Conservation (phyloP, 1,140 invertebrate genomes). For the Sarcophaga bullata region DNA sequence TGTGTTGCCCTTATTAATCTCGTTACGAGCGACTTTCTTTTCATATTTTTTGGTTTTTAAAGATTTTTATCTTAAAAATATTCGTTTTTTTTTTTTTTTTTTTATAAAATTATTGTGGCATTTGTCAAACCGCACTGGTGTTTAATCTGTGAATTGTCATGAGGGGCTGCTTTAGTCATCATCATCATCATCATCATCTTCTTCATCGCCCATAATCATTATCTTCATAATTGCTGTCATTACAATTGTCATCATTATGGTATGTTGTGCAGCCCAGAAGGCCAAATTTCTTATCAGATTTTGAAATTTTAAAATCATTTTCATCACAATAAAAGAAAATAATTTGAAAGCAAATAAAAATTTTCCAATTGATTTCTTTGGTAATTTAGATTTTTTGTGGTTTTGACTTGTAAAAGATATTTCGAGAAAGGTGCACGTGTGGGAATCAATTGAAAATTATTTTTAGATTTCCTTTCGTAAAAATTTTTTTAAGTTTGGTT, state of each 20-base stretch:
- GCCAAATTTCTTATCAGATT: not conserved
- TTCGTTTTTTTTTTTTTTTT: not conserved
- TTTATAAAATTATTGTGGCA: slow-evolving; percentile 13
- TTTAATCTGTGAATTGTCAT: no score
- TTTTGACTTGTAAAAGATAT: no score
- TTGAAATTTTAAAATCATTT: not conserved
- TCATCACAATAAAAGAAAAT: no score
- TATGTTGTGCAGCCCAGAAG: not conserved
- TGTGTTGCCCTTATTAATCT: not conserved
- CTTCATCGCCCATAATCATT: not conserved
- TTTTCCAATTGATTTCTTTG: no score
- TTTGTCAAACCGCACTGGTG: slow-evolving; percentile 2
- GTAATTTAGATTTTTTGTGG: no score
- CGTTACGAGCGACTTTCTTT: not conserved
- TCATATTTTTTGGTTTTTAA: slow-evolving; percentile 13
- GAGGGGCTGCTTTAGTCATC: not conserved
- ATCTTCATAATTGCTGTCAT: not conserved
- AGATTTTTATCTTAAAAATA: slow-evolving; percentile 9
- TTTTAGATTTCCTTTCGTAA: no score
- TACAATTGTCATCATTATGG: slow-evolving; percentile 11
- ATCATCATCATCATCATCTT: not conserved
- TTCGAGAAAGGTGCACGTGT: no score
- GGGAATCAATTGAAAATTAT: no score
- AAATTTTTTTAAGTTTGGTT: no score
- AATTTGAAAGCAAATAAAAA: no score